Base-by-base conservation (phyloP, 2,888 invertebrate species). In the Pollenia angustigena region DNA sequence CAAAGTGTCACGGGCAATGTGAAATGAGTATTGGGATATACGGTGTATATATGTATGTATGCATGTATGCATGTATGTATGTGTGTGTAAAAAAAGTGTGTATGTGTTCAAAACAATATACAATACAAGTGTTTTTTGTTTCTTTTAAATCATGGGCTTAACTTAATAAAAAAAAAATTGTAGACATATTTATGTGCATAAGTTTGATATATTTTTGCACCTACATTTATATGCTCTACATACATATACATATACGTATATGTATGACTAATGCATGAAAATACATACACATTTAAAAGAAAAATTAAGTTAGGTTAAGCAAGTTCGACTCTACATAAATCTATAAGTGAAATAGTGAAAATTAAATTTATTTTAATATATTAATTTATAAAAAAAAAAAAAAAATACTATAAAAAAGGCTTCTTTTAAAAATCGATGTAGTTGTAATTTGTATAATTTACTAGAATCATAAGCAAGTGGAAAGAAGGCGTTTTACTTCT, bases 1-100 rank as follows among this genome's bases (percentile, higher is more conserved):
- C 69, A 60, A 81, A 69, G 89, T 90, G 90, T 91, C 89, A 88
- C 90, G 88, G 90, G 89, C 89, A 60, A 90, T 90, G 91, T 91
- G 90, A 91, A 90, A 90, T 90, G 89, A 89, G 89, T 85, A 84
- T 69, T 10, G 9, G 12, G 8, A 32, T 66, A 48, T 46, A 10
- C 4, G 14, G 32, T 46, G 44, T 62, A 32, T 16, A 32, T 52
- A 12, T 54, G 1, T 16, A 8, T 56, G 46, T 52, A 44, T n/a
- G n/a, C n/a, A n/a, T n/a, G n/a, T n/a, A n/a, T n/a, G n/a, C n/a
- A n/a, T n/a, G 12, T 42, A 4, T 64, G 16, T 64, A 18, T 18
- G 18, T 12, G 1, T 16, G 11, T 56, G 46, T 52, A 44, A 32
- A 6, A 32, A 6, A 32, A 32, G 32, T 46, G 48, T 80, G 50